Conservation (phyloP, 2,888 invertebrate genomes). For the Hirtodrosophila cameraria region DNA sequence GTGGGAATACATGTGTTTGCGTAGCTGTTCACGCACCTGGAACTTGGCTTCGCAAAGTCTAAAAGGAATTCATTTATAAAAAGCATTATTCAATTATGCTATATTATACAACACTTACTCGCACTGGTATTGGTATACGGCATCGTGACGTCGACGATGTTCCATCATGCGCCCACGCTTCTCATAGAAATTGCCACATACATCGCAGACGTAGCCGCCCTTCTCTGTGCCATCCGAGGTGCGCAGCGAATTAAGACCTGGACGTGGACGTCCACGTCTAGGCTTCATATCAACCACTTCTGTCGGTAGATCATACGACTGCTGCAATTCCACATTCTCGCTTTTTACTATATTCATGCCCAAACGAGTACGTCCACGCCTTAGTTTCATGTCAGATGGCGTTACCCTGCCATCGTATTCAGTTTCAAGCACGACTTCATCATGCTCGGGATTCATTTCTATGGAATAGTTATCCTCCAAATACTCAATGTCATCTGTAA, state of each 20-base stretch:
- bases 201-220: slow-evolving; percentile 79
- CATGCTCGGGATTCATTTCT: slow-evolving; percentile 55
- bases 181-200: slow-evolving; percentile 81
- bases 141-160: slow-evolving; percentile 80
- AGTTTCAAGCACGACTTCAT: slow-evolving; percentile 46
- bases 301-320: slow-evolving; percentile 8
- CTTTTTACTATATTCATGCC: slow-evolving; percentile 18
- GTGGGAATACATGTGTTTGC: slow-evolving; percentile 81
- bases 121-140: slow-evolving; percentile 75
- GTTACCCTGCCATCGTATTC: slow-evolving; percentile 28
- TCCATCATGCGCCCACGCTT: slow-evolving; percentile 82
- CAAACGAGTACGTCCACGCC: slow-evolving; percentile 42
- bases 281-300: slow-evolving; percentile 29
- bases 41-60: slow-evolving; percentile 81
- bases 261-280: slow-evolving; percentile 43
- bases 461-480: slow-evolving; percentile 67
- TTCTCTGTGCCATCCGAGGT: slow-evolving; percentile 64
- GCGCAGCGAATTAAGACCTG: slow-evolving; percentile 55
- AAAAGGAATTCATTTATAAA: neutral
- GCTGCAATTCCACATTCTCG: slow-evolving; percentile 21
- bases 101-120: slow-evolving; percentile 68
- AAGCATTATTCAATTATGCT: neutral
- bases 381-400: slow-evolving; percentile 34
- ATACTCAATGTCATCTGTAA: slow-evolving; percentile 69
- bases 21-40: slow-evolving; percentile 78